These are phyloP conservation scores for Toxotes lorentzi DNA, from an alignment of 2,797 vertebrate species.

Conservation along the genomic window DNA sequence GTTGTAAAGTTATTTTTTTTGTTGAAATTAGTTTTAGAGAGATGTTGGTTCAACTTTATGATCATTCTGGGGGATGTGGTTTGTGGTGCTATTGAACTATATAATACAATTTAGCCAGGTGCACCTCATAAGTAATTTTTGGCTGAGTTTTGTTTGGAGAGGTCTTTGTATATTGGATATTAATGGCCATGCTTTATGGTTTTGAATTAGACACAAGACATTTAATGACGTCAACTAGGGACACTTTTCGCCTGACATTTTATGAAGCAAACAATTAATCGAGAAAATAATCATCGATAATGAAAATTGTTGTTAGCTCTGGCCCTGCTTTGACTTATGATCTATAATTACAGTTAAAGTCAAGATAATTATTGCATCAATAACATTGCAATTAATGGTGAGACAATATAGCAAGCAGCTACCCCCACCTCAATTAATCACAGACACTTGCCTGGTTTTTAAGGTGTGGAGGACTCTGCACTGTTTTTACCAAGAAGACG, in stretches of 20 bases:
- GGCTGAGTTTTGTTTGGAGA: too few species aligned
- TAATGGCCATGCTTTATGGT: too few species aligned
- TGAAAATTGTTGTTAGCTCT: background rate
- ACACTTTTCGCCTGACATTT: background rate
- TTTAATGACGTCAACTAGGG: too few species aligned
- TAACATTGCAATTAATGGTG: background rate
- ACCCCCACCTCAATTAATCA: background rate
- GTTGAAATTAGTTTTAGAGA: too few species aligned
- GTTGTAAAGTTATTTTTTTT: background rate
- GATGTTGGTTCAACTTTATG: background rate
- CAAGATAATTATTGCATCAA: background rate
- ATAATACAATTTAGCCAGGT: background rate
- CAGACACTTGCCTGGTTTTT: background rate
- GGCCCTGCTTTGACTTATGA: background rate
- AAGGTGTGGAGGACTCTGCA: background rate
- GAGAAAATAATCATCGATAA: background rate
- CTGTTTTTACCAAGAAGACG: background rate
- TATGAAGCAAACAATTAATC: background rate
- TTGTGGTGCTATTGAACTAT: background rate
- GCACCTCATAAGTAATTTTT: background rate
- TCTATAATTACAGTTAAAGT: background rate
- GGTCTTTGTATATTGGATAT: background rate
- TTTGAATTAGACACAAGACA: background rate
- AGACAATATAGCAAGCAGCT: background rate
- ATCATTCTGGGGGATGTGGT: background rate